A percentile compares a stretch with the other conserved stretches of the same genome.
These are phyloP conservation scores for Chamaetylas fuelleborni DNA, from an alignment of 2,113 vertebrate genomes.

Conservation along the genomic window DNA sequence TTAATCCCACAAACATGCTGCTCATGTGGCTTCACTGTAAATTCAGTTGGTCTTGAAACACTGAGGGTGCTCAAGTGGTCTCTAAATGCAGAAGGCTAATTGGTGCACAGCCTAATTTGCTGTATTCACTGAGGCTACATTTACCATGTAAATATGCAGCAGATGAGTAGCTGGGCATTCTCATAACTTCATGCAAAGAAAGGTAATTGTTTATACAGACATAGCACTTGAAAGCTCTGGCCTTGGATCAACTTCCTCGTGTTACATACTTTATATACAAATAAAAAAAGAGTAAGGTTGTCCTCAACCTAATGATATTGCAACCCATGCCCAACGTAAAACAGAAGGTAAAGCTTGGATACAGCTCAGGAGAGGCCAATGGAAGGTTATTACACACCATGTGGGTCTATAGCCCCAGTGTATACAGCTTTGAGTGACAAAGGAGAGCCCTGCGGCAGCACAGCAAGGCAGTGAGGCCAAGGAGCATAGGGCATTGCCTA, in stretches of 20 bases:
- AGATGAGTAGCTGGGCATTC: neutral
- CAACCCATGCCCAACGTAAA: neutral
- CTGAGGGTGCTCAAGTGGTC: neutral
- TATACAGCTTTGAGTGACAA: neutral
- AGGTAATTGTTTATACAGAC: neutral
- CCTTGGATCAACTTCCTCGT: neutral
- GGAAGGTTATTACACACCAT: neutral
- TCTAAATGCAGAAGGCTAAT: neutral
- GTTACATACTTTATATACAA: neutral
- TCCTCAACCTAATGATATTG: neutral
- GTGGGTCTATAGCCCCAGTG: neutral
- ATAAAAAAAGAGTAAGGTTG: neutral
- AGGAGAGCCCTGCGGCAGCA: neutral
- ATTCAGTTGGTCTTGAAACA: neutral
- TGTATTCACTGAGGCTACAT: neutral
- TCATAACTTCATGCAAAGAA: neutral
- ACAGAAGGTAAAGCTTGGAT: neutral
- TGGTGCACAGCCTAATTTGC: neutral
- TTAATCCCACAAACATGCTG: neutral
- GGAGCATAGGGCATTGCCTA: rapidly evolving
- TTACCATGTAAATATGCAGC: neutral
- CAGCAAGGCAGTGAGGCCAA: neutral
- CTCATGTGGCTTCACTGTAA: neutral
- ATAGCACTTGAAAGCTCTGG: neutral
- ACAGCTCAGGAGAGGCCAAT: neutral